phyloP scores from a whole-genome alignment of 2,113 vertebrate species.

The Ranitomeya variabilis region DNA sequence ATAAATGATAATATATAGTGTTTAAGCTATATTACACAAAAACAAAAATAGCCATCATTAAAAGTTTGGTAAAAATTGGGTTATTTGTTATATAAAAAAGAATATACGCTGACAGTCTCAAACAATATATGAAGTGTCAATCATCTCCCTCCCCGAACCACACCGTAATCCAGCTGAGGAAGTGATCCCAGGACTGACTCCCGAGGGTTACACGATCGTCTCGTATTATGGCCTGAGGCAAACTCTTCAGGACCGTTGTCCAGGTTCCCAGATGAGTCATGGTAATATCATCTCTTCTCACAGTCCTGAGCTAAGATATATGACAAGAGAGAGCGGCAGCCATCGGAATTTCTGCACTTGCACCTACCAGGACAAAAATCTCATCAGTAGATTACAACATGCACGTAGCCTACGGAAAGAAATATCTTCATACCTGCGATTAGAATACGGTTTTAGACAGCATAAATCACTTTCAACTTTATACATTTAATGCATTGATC shows the following conservation, averaged over 20 bases:
- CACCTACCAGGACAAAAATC: neutral
- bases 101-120: neutral
- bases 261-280: constrained; percentile 8
- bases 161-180: neutral
- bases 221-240: neutral
- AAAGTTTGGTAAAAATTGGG: neutral
- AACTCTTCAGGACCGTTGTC: neutral
- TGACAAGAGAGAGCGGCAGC: neutral
- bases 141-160: neutral
- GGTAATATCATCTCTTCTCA: neutral
- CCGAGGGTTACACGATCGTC: neutral
- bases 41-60: neutral
- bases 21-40: neutral
- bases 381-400: neutral
- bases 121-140: neutral
- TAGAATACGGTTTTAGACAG: too few relatives aligned
- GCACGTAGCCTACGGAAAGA: neutral
- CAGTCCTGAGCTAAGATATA: neutral
- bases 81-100: neutral
- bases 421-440: neutral
- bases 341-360: neutral
- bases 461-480: too few relatives aligned
- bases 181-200: neutral
- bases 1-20: too few relatives aligned
- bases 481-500: too few relatives aligned